These are phyloP conservation scores for Bovichtus variegatus DNA, from an alignment of 2,797 vertebrate species.

Conservation along the genomic window DNA sequence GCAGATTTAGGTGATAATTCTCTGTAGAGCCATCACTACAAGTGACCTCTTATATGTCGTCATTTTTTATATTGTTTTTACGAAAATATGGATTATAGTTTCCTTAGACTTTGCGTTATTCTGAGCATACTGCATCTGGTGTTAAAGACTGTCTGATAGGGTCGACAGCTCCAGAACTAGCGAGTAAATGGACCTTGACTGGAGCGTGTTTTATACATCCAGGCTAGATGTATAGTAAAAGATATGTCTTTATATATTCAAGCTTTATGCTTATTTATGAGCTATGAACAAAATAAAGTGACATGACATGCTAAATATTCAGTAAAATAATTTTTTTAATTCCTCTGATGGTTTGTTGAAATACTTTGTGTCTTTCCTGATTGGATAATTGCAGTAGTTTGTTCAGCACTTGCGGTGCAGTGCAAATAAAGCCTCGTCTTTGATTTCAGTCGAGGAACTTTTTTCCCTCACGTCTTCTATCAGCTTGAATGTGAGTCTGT, in stretches of 20 bases:
- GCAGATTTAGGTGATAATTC: not conserved
- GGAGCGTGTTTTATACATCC: not conserved
- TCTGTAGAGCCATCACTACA: not conserved
- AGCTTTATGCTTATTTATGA: not conserved
- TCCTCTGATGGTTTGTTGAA: not conserved
- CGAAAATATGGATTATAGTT: not conserved
- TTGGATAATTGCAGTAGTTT: not conserved
- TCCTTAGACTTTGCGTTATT: not conserved
- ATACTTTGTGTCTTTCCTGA: not conserved
- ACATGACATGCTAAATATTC: not conserved
- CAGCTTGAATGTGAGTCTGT: constrained; percentile 67
- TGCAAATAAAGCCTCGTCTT: constrained; percentile 5
- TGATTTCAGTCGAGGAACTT: constrained; percentile 10
- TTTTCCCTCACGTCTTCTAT: constrained; percentile 26
- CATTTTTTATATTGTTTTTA: not conserved
- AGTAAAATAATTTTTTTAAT: not conserved
- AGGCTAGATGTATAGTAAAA: not conserved
- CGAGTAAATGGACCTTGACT: not conserved
- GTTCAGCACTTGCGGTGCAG: not conserved
- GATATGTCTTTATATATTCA: not conserved
- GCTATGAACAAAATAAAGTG: not conserved
- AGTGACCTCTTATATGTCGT: not conserved
- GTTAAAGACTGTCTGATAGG: not conserved
- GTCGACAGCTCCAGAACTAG: not conserved
- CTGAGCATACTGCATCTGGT: not conserved